Conservation (phyloP, 2,113 vertebrate genomes). For the Chionis minor region DNA sequence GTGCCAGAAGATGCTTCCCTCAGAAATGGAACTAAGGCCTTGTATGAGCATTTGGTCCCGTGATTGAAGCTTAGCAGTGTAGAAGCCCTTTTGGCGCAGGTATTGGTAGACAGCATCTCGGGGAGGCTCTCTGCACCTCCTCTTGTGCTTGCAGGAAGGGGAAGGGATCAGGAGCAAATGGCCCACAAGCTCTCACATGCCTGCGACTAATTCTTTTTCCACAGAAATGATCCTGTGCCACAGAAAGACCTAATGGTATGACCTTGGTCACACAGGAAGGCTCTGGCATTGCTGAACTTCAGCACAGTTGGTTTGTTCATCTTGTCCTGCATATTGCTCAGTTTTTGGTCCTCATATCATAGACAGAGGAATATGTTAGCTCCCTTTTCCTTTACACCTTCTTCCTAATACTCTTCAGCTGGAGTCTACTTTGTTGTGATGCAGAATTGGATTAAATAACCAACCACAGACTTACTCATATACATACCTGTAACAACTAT, state of each 20-base stretch:
- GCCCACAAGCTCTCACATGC: neutral
- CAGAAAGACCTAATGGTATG: neutral
- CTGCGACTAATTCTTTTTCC: neutral
- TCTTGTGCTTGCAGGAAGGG: neutral
- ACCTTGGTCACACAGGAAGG: neutral
- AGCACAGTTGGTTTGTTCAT: neutral
- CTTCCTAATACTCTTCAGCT: neutral
- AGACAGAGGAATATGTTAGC: neutral
- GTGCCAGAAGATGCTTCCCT: neutral
- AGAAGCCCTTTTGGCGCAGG: neutral
- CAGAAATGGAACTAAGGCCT: neutral
- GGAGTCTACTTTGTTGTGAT: neutral
- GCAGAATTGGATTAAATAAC: neutral
- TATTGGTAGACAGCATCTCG: accelerated
- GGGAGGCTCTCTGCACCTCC: neutral
- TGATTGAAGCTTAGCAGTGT: neutral
- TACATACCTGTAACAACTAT: neutral
- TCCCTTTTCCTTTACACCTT: neutral
- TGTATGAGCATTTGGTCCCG: accelerated
- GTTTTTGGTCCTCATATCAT: neutral
- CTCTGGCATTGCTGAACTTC: neutral
- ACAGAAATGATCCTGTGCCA: neutral
- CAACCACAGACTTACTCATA: neutral
- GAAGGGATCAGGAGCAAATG: neutral
- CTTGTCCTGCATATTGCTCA: neutral